Percentiles rank a stretch among this genome's conserved stretches.
These are phyloP conservation scores for Corythaeola cristata DNA, from an alignment of 2,113 vertebrate genomes.

Conservation along the genomic window DNA sequence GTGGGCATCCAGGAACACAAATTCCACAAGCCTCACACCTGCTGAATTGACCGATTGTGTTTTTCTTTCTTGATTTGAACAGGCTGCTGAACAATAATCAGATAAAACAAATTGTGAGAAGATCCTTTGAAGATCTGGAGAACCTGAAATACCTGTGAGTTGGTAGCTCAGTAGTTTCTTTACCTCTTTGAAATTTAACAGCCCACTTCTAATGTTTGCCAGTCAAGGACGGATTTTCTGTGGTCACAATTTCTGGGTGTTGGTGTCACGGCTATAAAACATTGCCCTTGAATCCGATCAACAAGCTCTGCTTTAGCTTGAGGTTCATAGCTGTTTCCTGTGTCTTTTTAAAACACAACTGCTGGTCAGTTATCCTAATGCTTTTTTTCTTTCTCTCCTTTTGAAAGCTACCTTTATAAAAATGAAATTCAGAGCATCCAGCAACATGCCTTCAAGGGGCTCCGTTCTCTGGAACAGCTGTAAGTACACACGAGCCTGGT, in stretches of 20 bases:
- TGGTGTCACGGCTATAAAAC: neutral
- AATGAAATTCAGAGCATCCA: conserved; percentile 93
- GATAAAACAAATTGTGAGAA: conserved; percentile 58
- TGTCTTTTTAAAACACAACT: neutral
- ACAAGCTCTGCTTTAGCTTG: neutral
- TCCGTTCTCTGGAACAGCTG: conserved; percentile 93
- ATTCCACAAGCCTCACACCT: accelerated
- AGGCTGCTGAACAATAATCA: conserved; percentile 75
- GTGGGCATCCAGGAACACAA: neutral
- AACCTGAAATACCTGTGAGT: conserved; percentile 77
- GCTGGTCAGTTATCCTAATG: neutral
- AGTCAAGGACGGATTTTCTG: accelerated
- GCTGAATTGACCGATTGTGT: neutral
- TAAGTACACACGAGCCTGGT: conserved; percentile 76
- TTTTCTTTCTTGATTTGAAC: neutral
- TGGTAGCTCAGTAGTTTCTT: neutral
- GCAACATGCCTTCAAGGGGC: conserved; percentile 87
- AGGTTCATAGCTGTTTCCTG: neutral
- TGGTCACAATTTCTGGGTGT: neutral
- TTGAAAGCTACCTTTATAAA: conserved; percentile 91
- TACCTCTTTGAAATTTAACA: neutral
- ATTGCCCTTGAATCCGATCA: neutral
- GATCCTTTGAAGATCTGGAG: conserved; percentile 68
- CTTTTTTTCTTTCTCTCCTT: conserved; percentile 66
- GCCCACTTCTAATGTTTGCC: neutral